phyloP scores from a whole-genome alignment of 2,888 invertebrate species.

The Yponomeuta sedellus region DNA sequence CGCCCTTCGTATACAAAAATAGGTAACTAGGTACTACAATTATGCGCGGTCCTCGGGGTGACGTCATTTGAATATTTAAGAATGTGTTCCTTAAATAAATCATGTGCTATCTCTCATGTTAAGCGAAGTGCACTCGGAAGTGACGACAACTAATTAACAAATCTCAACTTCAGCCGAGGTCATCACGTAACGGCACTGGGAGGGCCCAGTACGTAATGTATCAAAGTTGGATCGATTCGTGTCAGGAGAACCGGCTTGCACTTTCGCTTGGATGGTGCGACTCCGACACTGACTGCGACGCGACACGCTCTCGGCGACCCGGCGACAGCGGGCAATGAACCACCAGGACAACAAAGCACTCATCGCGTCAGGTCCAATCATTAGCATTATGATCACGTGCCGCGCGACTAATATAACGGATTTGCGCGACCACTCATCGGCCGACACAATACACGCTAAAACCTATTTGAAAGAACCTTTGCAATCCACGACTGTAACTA shows the following conservation, averaged over 20 bases:
- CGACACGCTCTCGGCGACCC: not conserved
- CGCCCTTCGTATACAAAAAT: not conserved
- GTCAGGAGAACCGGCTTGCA: conserved; percentile 10
- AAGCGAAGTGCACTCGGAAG: not conserved
- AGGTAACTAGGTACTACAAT: too few relatives aligned
- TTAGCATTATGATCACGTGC: not conserved
- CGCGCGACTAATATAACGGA: not conserved
- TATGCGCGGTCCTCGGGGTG: too few relatives aligned
- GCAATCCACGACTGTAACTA: not conserved
- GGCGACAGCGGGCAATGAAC: not conserved
- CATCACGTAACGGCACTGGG: not conserved
- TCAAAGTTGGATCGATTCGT: not conserved
- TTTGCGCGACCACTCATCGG: not conserved
- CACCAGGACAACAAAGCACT: not conserved
- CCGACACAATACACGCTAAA: not conserved
- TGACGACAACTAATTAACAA: not conserved
- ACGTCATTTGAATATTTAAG: too few relatives aligned
- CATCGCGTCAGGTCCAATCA: not conserved
- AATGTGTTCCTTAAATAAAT: too few relatives aligned
- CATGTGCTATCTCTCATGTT: not conserved
- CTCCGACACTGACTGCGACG: too few relatives aligned
- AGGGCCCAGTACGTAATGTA: not conserved
- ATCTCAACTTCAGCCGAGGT: not conserved
- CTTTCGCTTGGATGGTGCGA: conserved; percentile 5
- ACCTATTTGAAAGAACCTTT: not conserved